Percentiles rank a stretch among this genome's conserved stretches.
These are phyloP conservation scores for Rhodinocichla rosea DNA, from an alignment of 2,113 vertebrate species.

Conservation along the genomic window DNA sequence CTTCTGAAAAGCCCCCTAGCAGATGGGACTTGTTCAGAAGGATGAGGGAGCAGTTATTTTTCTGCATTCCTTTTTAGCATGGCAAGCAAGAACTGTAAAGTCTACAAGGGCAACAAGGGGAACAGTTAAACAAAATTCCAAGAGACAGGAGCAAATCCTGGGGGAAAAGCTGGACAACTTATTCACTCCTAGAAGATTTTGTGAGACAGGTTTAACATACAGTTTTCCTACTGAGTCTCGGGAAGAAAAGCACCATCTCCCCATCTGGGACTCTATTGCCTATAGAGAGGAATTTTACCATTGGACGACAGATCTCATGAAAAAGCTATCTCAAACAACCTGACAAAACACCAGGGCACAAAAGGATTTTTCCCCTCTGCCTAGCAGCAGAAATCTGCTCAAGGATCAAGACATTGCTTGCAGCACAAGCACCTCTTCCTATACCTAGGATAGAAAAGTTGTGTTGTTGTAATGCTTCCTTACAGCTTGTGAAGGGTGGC, in stretches of 20 bases:
- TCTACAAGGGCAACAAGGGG: background rate
- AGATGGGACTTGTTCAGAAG: background rate
- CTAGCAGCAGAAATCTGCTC: background rate
- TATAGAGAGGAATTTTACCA: background rate
- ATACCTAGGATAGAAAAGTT: background rate
- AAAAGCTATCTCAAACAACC: background rate
- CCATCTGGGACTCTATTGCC: background rate
- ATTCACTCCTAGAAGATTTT: background rate
- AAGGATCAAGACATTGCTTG: background rate
- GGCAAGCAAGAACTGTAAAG: background rate
- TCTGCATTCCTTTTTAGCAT: background rate
- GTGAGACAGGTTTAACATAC: background rate
- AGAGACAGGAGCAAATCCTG: background rate
- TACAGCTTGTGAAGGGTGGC: background rate
- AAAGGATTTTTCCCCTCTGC: background rate
- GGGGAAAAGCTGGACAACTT: background rate
- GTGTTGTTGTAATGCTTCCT: background rate
- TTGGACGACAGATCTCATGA: background rate
- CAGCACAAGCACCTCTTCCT: background rate
- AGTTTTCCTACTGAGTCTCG: background rate
- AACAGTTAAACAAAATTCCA: background rate
- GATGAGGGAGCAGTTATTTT: background rate
- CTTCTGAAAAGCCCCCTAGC: background rate
- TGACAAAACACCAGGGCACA: background rate
- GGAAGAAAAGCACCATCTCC: background rate